phyloP scores from a whole-genome alignment of 1,140 invertebrate genomes.

The Drosophila dunni region DNA sequence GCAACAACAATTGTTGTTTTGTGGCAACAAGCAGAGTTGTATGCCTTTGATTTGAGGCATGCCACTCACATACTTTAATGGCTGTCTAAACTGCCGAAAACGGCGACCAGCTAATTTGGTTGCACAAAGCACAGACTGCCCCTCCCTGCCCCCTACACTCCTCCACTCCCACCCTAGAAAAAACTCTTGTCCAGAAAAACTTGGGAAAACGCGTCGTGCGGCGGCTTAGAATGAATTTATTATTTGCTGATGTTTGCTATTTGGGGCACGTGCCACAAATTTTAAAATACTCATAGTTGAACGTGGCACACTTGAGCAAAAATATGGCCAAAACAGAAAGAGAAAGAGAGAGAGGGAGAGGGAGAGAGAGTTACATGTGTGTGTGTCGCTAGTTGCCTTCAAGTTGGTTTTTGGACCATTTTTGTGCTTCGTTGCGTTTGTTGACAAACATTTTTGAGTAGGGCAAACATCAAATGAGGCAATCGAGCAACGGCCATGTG shows the following conservation, averaged over 20 bases:
- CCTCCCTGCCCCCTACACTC: neutral
- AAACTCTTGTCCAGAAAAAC: slow-evolving; percentile 7
- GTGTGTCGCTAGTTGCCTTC: slow-evolving; percentile 22
- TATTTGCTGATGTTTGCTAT: slow-evolving; percentile 84
- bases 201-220: slow-evolving; percentile 25
- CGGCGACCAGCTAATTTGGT: slow-evolving; percentile 64
- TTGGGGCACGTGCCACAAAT: slow-evolving; percentile 81
- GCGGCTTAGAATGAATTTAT: slow-evolving; percentile 77
- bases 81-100: slow-evolving; percentile 58
- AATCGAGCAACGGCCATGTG: slow-evolving; percentile 34
- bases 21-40: slow-evolving; percentile 17
- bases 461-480: slow-evolving; percentile 61
- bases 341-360: no score
- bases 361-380: slow-evolving; percentile 2
- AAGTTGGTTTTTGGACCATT: slow-evolving; percentile 52
- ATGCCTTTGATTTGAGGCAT: slow-evolving; percentile 52
- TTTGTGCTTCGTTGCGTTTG: slow-evolving; percentile 75
- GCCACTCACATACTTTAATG: slow-evolving; percentile 65
- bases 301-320: slow-evolving; percentile 67
- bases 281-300: slow-evolving; percentile 74
- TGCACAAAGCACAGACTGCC: slow-evolving; percentile 25
- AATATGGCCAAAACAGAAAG: slow-evolving; percentile 52
- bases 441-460: slow-evolving; percentile 77
- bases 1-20: slow-evolving; percentile 12
- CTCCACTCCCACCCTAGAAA: neutral